Conservation (phyloP, 2,797 vertebrate species). For the Muscicapa striata region DNA sequence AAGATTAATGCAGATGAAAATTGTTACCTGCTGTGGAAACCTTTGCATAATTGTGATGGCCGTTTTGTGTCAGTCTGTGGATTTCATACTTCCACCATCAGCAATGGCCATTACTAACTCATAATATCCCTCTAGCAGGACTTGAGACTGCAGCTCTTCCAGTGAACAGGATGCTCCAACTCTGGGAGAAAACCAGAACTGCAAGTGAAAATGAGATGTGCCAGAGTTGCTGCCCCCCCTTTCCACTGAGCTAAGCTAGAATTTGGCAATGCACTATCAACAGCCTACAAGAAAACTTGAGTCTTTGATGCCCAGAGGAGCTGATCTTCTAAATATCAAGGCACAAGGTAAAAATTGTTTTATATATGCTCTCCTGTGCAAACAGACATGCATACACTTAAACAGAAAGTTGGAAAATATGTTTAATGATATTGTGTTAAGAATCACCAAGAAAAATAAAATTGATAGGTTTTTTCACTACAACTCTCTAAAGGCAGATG, state of each 20-base stretch:
- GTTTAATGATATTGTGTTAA: background rate
- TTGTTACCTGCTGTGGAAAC: background rate
- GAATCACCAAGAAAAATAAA: background rate
- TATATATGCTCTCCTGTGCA: background rate
- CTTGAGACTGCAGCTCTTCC: background rate
- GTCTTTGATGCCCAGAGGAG: background rate
- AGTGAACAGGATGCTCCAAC: background rate
- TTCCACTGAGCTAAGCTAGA: background rate
- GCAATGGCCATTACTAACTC: background rate
- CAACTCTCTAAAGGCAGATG: background rate
- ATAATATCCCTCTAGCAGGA: background rate
- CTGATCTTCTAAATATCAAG: background rate
- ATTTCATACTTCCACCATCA: background rate
- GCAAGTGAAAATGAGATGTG: background rate
- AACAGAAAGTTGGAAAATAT: background rate
- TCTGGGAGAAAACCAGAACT: background rate
- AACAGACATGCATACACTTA: background rate
- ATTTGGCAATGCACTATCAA: fast-evolving
- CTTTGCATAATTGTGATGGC: background rate
- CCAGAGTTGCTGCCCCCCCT: background rate
- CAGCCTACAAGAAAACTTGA: background rate
- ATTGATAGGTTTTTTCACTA: background rate
- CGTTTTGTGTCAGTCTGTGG: background rate
- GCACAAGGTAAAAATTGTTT: background rate
- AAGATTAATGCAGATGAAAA: background rate